These are phyloP conservation scores for Pollenia labialis DNA, from an alignment of 2,888 invertebrate genomes.

Conservation along the genomic window DNA sequence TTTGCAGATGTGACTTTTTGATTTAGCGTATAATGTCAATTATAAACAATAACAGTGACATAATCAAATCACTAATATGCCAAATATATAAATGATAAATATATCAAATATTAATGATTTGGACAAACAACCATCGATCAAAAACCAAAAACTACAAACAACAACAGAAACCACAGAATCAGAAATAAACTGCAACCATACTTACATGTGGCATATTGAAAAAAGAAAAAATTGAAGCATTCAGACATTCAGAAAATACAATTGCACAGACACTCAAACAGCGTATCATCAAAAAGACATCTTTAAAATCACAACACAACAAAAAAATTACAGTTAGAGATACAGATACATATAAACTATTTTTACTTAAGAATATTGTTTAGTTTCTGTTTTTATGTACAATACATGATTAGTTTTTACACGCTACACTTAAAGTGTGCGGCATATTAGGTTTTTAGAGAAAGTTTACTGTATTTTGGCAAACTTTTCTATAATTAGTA, in stretches of 20 bases:
- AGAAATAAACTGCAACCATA: conserved; percentile 18
- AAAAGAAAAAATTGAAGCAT: background rate
- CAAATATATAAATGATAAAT: conserved; percentile 71
- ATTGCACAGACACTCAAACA: conserved; percentile 11
- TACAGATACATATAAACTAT: background rate
- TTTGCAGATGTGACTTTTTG: conserved; percentile 57
- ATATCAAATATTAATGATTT: conserved; percentile 72
- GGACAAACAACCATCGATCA: conserved; percentile 69
- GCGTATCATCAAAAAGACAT: conserved; percentile 62
- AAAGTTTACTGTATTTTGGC: too few relatives aligned
- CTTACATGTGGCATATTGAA: conserved; percentile 56
- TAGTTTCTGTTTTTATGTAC: background rate
- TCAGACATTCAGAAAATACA: conserved; percentile 12
- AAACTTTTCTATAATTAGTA: too few relatives aligned
- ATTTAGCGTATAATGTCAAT: conserved; percentile 67
- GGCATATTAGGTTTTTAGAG: too few relatives aligned
- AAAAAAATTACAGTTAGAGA: conserved; percentile 58
- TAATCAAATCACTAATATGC: conserved; percentile 73
- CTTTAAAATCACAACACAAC: conserved; percentile 53
- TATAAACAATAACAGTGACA: conserved; percentile 66
- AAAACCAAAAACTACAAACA: conserved; percentile 23
- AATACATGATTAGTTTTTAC: conserved; percentile 23
- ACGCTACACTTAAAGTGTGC: background rate
- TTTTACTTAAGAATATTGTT: conserved; percentile 32
- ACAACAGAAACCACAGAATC: conserved; percentile 13